These are phyloP conservation scores for Acronicta aceris DNA, from an alignment of 2,888 invertebrate species.

Conservation along the genomic window DNA sequence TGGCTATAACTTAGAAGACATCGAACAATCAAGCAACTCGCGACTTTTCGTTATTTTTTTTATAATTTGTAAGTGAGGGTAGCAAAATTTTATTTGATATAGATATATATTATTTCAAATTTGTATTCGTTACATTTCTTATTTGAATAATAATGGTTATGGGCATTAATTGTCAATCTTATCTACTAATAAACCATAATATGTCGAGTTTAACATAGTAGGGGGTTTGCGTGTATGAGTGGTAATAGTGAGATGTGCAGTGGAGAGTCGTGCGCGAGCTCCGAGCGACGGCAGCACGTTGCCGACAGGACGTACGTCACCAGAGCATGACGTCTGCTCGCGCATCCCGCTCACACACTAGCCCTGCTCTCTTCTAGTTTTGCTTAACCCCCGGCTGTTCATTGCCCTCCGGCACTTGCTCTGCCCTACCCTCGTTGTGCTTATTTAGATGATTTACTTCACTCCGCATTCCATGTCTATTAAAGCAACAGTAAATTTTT, in stretches of 20 bases:
- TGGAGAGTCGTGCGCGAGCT: slow-evolving; percentile 30
- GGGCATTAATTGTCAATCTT: slow-evolving; percentile 13
- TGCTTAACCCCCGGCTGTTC: slow-evolving; percentile 70
- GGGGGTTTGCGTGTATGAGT: slow-evolving; percentile 16
- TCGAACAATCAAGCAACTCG: slow-evolving; percentile 9
- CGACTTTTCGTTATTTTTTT: slow-evolving; percentile 12
- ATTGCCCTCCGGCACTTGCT: slow-evolving; percentile 69
- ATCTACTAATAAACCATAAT: neutral
- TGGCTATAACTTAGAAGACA: slow-evolving; percentile 8
- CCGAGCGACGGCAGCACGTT: slow-evolving; percentile 61
- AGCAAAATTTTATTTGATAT: slow-evolving; percentile 33
- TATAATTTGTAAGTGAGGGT: slow-evolving; percentile 46
- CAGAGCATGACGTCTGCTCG: slow-evolving; percentile 78
- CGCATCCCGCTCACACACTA: slow-evolving; percentile 65
- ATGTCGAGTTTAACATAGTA: slow-evolving; percentile 3
- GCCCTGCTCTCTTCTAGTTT: slow-evolving; percentile 61
- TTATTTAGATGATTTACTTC: slow-evolving; percentile 63
- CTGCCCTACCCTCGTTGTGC: slow-evolving; percentile 69
- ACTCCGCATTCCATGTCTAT: slow-evolving; percentile 36
- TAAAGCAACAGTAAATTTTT: slow-evolving; percentile 1
- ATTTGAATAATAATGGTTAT: neutral
- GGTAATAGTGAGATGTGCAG: slow-evolving; percentile 58
- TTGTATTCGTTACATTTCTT: slow-evolving; percentile 2
- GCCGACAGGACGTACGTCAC: slow-evolving; percentile 77
- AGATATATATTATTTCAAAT: slow-evolving; percentile 18